Base-by-base conservation (phyloP, 1,140 invertebrate genomes). In the Drosophila mojavensis region DNA sequence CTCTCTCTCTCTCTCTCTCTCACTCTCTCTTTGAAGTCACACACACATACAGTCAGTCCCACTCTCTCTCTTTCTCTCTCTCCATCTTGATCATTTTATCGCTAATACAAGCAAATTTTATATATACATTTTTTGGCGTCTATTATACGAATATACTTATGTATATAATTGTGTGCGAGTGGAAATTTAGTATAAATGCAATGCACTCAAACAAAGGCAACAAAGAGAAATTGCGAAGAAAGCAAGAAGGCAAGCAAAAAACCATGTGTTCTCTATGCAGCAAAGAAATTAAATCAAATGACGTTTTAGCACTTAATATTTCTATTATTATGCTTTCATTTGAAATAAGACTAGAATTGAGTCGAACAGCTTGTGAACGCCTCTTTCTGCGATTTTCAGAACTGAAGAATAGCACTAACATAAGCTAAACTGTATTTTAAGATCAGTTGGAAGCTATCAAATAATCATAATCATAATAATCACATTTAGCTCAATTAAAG, bases 191-290 rank as follows among this genome's bases (percentile, higher is more conserved):
- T 28, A 28, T 43, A 56, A 65, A 71, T 71, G 36, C 54, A 53
- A 45, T 73, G 70, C 48, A 73, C 70, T 73, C 59, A 24, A 67
- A 73, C 70, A 73, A 73, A 73, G 64, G 24, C 67, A 67, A 67
- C 64, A 61, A 72, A 66, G 54, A 36, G 48, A 67, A 67, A 67
- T 47, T 30, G 33, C 11, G 24, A 15, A 47, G 50, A 64, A 65
- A 65, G 62, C 66, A 62, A 68, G 26, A 69, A 53, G 9, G 36
- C 36, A 5, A 20, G 13, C 41, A 17, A 17, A 17, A 17, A 17
- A 17, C 17, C 17, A 30, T 26, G 11, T 28, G 24, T 59, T 43
- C 15, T 58, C 41, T 41, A 10, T 28, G 41, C 17, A 36, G 36
- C 11, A n/a, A 43, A 43, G 5, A 15, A 43, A 43, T 43, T 4